Evolutionary conservation across 2,113 vertebrate genomes (phyloP).

Genomic region (Dolichotis patagonum): DNA sequence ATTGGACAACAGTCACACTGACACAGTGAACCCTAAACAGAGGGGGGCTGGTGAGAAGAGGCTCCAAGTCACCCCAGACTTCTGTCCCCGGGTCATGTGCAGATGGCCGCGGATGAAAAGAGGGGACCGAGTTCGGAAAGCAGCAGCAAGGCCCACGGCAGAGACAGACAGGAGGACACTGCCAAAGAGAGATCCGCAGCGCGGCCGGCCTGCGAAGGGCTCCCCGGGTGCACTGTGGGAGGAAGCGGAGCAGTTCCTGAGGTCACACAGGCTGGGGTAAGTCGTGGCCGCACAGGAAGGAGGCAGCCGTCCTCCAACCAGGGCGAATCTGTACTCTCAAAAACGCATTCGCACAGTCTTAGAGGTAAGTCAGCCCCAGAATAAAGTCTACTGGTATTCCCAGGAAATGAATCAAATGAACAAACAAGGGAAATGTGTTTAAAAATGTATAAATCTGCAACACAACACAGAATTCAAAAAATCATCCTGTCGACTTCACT

Average conservation of each 20-base stretch:
- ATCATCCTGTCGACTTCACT: not conserved
- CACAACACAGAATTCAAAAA: conserved; percentile 22
- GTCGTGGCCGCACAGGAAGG: not conserved
- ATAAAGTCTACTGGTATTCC: not conserved
- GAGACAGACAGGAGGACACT: not conserved
- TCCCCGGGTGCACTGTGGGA: not conserved
- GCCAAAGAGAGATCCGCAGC: not conserved
- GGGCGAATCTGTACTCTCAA: not conserved
- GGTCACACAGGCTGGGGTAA: not conserved
- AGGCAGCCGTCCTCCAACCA: not conserved
- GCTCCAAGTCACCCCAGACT: not conserved
- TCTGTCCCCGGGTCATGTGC: not conserved
- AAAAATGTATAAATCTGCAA: not conserved
- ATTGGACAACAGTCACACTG: not conserved
- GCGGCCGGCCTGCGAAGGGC: not conserved
- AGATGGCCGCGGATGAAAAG: not conserved
- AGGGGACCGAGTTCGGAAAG: not conserved
- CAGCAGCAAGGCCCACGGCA: not conserved
- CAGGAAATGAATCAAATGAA: not conserved
- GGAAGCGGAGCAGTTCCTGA: not conserved
- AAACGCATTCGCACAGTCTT: not conserved
- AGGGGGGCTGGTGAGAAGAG: not conserved
- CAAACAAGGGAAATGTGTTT: not conserved
- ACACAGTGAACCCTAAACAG: not conserved
- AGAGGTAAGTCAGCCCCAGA: not conserved